A percentile compares a stretch with the other conserved stretches of the same genome.
Evolutionary conservation across 2,113 vertebrate genomes (phyloP).

Genomic region (Pelodiscus sinensis): DNA sequence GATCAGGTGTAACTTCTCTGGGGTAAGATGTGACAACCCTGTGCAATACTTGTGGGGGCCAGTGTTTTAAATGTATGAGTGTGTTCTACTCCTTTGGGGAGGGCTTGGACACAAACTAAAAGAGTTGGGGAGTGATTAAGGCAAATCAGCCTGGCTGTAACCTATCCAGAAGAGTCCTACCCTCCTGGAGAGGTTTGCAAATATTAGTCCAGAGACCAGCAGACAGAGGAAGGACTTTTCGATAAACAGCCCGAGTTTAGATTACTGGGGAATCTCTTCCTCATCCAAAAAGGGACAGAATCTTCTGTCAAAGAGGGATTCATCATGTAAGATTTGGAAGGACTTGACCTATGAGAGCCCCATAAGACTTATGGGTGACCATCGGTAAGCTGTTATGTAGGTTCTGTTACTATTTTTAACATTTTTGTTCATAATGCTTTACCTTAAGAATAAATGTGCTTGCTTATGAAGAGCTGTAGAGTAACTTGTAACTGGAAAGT

Average conservation of each 20-base stretch:
- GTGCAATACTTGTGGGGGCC: neutral
- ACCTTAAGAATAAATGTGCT: neutral
- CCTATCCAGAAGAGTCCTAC: neutral
- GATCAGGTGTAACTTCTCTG: neutral
- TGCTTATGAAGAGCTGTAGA: neutral
- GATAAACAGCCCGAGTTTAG: neutral
- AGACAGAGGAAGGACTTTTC: neutral
- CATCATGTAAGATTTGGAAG: neutral
- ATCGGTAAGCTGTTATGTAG: neutral
- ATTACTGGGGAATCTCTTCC: neutral
- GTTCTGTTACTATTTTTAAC: neutral
- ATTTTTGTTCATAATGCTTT: neutral
- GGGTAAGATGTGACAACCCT: neutral
- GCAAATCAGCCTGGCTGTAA: neutral
- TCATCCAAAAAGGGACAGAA: neutral
- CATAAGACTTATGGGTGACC: neutral
- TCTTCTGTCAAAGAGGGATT: neutral
- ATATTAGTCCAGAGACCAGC: neutral
- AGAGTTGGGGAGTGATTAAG: neutral
- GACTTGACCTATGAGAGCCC: neutral
- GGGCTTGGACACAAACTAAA: neutral
- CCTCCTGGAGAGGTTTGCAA: neutral
- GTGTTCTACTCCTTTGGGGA: neutral
- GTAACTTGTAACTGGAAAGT: neutral
- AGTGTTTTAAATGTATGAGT: neutral